These are phyloP conservation scores for Hippolais icterina DNA, from an alignment of 2,113 vertebrate genomes.

Conservation along the genomic window DNA sequence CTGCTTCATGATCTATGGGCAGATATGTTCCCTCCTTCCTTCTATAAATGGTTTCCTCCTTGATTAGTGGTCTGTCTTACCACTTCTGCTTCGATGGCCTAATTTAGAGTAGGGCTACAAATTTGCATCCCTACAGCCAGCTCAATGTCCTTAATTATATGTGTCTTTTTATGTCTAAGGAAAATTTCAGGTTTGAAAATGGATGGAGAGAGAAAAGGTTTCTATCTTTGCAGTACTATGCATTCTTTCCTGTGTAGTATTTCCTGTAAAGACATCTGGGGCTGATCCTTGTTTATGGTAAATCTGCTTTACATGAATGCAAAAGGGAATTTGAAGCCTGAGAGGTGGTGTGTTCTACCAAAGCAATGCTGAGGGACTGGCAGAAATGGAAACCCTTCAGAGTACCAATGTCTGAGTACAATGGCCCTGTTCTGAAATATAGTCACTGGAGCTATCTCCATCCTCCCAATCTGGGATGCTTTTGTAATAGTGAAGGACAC, in stretches of 20 bases:
- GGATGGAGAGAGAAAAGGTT: neutral
- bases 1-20: neutral
- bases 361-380: neutral
- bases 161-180: slow-evolving; percentile 9
- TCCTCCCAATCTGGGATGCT: neutral
- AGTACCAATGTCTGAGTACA: neutral
- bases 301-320: neutral
- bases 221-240: slow-evolving; percentile 45
- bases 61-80: slow-evolving; percentile 28
- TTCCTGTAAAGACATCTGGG: slow-evolving; percentile 23
- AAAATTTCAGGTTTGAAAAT: slow-evolving; percentile 63
- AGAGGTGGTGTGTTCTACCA: neutral
- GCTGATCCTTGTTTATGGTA: neutral
- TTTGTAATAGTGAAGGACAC: neutral
- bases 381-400: neutral
- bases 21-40: neutral
- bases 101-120: slow-evolving; percentile 12
- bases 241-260: neutral
- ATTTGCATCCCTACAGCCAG: slow-evolving; percentile 15
- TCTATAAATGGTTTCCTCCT: slow-evolving; percentile 1
- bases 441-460: neutral
- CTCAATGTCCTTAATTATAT: slow-evolving; percentile 39
- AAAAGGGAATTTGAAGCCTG: neutral
- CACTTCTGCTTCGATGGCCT: neutral
- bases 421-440: neutral